phyloP scores from a whole-genome alignment of 2,797 vertebrate species.

The Scolopax bukidnonensis region DNA sequence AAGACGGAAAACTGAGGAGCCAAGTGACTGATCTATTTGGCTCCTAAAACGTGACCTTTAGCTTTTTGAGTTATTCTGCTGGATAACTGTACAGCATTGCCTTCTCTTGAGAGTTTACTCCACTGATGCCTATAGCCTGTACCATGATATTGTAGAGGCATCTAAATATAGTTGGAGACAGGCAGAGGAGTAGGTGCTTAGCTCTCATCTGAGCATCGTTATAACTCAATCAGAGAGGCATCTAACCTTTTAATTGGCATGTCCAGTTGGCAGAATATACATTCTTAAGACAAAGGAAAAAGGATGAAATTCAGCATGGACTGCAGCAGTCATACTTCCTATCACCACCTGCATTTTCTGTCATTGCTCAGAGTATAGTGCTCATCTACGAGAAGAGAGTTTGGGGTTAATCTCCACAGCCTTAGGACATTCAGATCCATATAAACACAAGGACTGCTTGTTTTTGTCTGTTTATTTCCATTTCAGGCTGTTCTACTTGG shows the following conservation, averaged over 20 bases:
- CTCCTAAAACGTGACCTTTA: background rate
- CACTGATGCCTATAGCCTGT: rapidly evolving
- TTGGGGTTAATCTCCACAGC: background rate
- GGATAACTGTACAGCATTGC: background rate
- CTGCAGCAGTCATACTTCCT: background rate
- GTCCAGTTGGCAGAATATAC: background rate
- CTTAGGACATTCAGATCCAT: background rate
- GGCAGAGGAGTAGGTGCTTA: background rate
- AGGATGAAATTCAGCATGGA: background rate
- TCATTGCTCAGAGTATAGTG: background rate
- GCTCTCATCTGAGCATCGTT: background rate
- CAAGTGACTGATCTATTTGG: background rate
- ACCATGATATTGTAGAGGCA: background rate
- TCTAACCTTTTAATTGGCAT: background rate
- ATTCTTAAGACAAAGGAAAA: background rate
- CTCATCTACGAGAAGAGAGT: background rate
- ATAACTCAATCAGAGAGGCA: background rate
- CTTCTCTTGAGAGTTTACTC: background rate
- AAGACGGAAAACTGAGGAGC: background rate
- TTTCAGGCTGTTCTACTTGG: background rate
- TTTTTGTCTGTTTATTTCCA: background rate
- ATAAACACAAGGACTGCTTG: background rate
- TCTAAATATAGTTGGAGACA: background rate
- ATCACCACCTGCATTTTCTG: background rate
- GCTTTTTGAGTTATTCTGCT: background rate